Base-by-base conservation (phyloP, 2,113 vertebrate species). In the Electrona antarctica region DNA sequence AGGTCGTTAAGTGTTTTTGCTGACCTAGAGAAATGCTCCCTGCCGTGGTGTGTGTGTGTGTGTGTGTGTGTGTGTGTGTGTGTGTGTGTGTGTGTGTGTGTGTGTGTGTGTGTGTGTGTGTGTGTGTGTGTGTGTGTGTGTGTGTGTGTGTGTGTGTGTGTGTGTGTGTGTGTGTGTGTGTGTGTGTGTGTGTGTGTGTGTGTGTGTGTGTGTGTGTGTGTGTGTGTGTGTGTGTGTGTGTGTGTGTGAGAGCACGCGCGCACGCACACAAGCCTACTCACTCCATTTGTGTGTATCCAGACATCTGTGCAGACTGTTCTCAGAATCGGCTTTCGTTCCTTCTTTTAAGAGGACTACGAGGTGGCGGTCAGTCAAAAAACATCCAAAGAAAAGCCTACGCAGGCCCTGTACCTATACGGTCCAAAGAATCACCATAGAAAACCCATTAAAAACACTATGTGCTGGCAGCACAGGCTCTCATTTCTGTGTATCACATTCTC, bases 401-500 rank as follows among this genome's bases (percentile, higher is more conserved):
- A 6, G n/a, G 47, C 66, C 29, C 60, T 52, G 29, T 70, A 76
- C 67, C 78, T 68, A 45, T 4, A 41, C 9, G 68, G 10, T 67
- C 56, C 29, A 67, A 50, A 64, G 51, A 52, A 56, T 81, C 56
- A 21, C 45, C 12, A 12, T 4, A 65, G 61, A 72, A 62, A 51
- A 64, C 21, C 55, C 12, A 74, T 50, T 58, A 64, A 48, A 75
- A 71, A 55, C 12, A 2, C 47, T 46, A 63, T 10, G 10, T 45
- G 71, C 66, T 59, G 68, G 73, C 81, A 73, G 70, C 50, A 66
- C 60, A 54, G 52, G 13, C 54, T 81, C 74, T 69, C 47, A 60
- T 74, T 80, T 81, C 77, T 74, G 55, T n/a, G 29, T 71, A 60
- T 85, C 74, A 11, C 48, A 64, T 77, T 76, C 67, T 84, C 29